Percentiles rank a stretch among this genome's conserved stretches.
These are phyloP conservation scores for Naja naja DNA, from an alignment of 2,113 vertebrate genomes.

Conservation along the genomic window DNA sequence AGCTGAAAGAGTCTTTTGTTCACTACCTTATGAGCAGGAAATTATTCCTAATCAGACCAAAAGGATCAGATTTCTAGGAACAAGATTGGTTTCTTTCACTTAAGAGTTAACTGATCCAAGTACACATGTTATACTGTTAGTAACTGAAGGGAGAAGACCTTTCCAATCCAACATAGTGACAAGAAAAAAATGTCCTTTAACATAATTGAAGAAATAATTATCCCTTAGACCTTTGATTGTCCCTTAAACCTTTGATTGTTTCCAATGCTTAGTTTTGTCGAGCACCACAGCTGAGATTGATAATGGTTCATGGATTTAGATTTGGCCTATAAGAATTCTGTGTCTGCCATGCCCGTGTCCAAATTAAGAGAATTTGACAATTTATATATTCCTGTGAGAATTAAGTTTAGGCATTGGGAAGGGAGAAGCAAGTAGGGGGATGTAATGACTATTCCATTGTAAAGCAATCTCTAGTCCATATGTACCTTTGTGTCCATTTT, in stretches of 20 bases:
- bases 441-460: not conserved
- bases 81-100: constrained; percentile 16
- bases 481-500: not conserved
- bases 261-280: not conserved
- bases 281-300: not conserved
- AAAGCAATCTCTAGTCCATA: not conserved
- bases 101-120: constrained; percentile 15
- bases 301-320: not conserved
- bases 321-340: not conserved
- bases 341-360: not conserved
- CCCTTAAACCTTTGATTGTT: not conserved
- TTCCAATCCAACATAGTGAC: not conserved
- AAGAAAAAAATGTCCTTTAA: not conserved
- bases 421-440: not conserved
- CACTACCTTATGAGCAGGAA: not conserved
- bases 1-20: constrained; percentile 21
- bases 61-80: constrained; percentile 23
- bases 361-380: not conserved
- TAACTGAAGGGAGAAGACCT: not conserved
- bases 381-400: not conserved
- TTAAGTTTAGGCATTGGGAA: not conserved
- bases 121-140: constrained; percentile 3
- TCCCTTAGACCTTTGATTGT: not conserved
- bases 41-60: not conserved
- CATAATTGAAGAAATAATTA: not conserved